Percentiles rank a stretch among this genome's conserved stretches.
These are phyloP conservation scores for Desmodus rotundus DNA, from an alignment of 2,113 vertebrate species.

Conservation along the genomic window DNA sequence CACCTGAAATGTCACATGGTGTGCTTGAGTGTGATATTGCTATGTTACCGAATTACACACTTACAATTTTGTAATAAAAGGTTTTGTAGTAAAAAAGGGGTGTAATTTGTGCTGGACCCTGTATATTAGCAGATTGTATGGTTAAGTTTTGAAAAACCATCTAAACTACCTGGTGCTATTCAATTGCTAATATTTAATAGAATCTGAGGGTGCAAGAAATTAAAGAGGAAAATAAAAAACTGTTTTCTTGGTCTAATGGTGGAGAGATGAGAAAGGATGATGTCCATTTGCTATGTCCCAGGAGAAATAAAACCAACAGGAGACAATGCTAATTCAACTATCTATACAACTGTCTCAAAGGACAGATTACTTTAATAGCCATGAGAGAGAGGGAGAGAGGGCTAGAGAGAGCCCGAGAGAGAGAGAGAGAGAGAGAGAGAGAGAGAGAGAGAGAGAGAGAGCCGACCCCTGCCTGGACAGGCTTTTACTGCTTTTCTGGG, in stretches of 20 bases:
- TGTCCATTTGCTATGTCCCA: background rate
- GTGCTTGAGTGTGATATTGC: no score
- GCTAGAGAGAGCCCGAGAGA: no score
- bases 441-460: no score
- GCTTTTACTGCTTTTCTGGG: no score
- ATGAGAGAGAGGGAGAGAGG: no score
- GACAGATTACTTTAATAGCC: background rate
- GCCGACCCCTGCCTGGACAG: no score
- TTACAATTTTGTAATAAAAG: no score
- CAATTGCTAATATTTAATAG: conserved; percentile 1
- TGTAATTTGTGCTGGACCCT: no score
- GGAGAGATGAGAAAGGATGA: background rate
- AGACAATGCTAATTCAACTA: background rate
- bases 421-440: no score
- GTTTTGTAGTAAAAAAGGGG: no score
- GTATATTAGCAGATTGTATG: background rate
- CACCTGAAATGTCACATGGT: no score
- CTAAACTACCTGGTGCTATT: background rate
- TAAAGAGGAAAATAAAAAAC: background rate
- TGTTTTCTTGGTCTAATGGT: background rate
- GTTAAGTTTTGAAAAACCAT: background rate
- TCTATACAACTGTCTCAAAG: background rate
- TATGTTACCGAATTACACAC: no score
- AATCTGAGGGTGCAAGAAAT: background rate
- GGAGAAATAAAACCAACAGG: background rate